Conservation (phyloP, 2,888 invertebrate species). For the Aplocera efformata region DNA sequence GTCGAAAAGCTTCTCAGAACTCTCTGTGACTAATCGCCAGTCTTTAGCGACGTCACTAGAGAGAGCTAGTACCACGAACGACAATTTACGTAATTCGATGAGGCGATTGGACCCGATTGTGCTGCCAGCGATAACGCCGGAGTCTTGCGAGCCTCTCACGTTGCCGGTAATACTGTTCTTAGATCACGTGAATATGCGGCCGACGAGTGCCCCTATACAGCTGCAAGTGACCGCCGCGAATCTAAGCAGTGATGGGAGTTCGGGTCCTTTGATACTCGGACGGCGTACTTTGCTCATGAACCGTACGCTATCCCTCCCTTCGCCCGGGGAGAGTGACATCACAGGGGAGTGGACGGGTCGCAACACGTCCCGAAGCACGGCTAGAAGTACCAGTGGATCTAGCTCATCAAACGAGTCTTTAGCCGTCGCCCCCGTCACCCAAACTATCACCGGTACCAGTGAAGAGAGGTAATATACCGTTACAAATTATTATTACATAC, state of each 20-base stretch:
- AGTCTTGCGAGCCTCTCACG: conserved; percentile 61
- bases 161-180: conserved; percentile 71
- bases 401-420: conserved; percentile 69
- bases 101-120: conserved; percentile 69
- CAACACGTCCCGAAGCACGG: conserved; percentile 58
- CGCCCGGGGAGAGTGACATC: conserved; percentile 67
- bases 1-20: conserved; percentile 68
- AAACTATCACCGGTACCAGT: conserved; percentile 45
- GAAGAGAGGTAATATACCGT: conserved; percentile 70
- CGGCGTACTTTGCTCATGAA: conserved; percentile 69
- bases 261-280: conserved; percentile 68
- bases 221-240: conserved; percentile 72
- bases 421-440: conserved; percentile 45
- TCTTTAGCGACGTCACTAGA: conserved; percentile 49
- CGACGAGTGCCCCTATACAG: conserved; percentile 72
- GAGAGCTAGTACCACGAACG: conserved; percentile 54
- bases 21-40: conserved; percentile 51
- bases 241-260: conserved; percentile 62
- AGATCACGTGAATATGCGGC: conserved; percentile 69
- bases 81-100: conserved; percentile 68
- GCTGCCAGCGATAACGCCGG: conserved; percentile 59
- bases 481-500: conserved; percentile 11
- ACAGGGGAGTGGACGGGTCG: conserved; percentile 65
- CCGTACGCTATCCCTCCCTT: conserved; percentile 64
- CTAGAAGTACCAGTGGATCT: conserved; percentile 59